Base-by-base conservation (phyloP, 2,113 vertebrate species). In the Micronisus gabar region DNA sequence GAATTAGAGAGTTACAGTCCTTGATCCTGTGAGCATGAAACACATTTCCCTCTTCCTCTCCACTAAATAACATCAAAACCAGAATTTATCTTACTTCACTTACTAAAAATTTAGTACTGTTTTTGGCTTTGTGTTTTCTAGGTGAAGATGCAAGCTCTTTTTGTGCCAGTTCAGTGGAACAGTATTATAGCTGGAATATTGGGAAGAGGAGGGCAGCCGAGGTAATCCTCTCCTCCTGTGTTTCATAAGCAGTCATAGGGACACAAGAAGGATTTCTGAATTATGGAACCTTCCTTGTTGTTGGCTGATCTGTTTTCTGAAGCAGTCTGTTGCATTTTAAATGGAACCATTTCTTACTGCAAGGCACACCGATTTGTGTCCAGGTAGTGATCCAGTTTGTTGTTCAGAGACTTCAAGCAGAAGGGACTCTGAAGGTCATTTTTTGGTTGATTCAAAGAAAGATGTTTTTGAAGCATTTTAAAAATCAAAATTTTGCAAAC, bases 101-200 rank as follows among this genome's bases (percentile, higher is more conserved):
- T 95, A 43, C n/a, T 81, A 58, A 73, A 90, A 76, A 48, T 50
- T 58, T 67, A 83, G 74, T 56, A 58, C 68, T 80, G 40, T 40
- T 73, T 78, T 47, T 86, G 82, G 40, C 71, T 72, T 17, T 96
- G 40, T 96, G 67, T 79, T 58, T 97, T 97, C 83, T 92, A 98
- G 99, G 98, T 84, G 99, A 99, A 93, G 99, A 99, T 86, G 98
- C 98, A 50, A 98, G 98, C 98, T 99, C 98, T 9, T 99, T 99
- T 90, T 99, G 99, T 97, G 99, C 99, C 13, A 97, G 97, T 78
- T 99, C 99, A 34, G 96, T 98, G 90, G 99, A 99, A 84, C 99
- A 99, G 96, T 99, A 99, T 97, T 99, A 99, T 88, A 98, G 99
- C 88, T 99, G 99, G 99, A 99, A 99, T 98, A 99, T 99, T 93